phyloP scores from a whole-genome alignment of 2,113 vertebrate species.

The Monopterus albus region DNA sequence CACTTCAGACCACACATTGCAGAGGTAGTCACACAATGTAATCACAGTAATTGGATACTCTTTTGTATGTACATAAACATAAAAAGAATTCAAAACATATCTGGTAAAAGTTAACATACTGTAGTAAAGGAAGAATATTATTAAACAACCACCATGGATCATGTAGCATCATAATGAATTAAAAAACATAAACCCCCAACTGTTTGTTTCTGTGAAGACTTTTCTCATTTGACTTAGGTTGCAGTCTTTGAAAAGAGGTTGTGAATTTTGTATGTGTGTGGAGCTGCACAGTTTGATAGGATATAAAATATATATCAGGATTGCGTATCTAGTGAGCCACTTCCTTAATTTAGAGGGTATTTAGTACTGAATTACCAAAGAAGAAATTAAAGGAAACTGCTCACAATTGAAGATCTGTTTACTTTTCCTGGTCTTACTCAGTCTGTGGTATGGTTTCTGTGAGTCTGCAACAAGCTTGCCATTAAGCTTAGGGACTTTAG shows the following conservation, averaged over 20 bases:
- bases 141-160: slow-evolving; percentile 58
- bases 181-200: slow-evolving; percentile 63
- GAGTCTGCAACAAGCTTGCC: too few relatives aligned
- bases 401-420: too few relatives aligned
- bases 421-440: too few relatives aligned
- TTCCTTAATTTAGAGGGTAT: too few relatives aligned
- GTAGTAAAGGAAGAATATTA: slow-evolving; percentile 56
- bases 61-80: slow-evolving; percentile 74
- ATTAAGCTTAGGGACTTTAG: too few relatives aligned
- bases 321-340: too few relatives aligned
- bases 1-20: slow-evolving; percentile 56
- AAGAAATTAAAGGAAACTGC: too few relatives aligned
- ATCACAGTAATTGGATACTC: slow-evolving; percentile 69
- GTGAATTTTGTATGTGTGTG: neutral
- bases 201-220: slow-evolving; percentile 48
- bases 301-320: too few relatives aligned
- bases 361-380: too few relatives aligned
- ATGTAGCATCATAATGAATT: slow-evolving; percentile 73
- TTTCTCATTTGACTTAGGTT: neutral
- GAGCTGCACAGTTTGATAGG: neutral
- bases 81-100: slow-evolving; percentile 47
- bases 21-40: slow-evolving; percentile 59
- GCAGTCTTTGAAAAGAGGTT: neutral
- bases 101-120: slow-evolving; percentile 67
- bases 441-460: too few relatives aligned